Percentiles rank a stretch among this genome's conserved stretches.
Conservation (phyloP, 2,113 vertebrate species). For the Scortum barcoo region DNA sequence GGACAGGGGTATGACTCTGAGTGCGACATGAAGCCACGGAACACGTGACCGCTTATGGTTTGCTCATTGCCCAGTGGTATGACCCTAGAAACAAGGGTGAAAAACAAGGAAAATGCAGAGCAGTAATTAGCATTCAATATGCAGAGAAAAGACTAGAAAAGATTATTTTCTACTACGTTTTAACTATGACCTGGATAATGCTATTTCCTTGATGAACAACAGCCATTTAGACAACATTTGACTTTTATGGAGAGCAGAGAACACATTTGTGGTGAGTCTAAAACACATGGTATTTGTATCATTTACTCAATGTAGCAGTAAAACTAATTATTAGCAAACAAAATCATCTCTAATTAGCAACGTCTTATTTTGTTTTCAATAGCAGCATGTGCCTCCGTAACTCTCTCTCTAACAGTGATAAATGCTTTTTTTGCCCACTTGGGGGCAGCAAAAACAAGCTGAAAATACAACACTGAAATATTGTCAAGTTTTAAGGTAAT, state of each 20-base stretch:
- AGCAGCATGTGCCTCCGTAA: not conserved
- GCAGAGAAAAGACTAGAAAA: not conserved
- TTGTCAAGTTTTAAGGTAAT: not conserved
- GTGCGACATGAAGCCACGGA: conserved; percentile 96
- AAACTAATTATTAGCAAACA: not conserved
- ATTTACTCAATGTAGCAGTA: not conserved
- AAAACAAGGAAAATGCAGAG: not conserved
- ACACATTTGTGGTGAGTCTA: not conserved
- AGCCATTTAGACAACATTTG: not conserved
- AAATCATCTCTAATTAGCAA: not conserved
- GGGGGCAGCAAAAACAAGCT: not conserved
- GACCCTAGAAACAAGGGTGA: conserved; percentile 85
- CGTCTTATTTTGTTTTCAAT: not conserved
- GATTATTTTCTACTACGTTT: too few species aligned
- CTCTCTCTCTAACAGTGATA: not conserved
- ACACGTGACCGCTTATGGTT: conserved; percentile 90
- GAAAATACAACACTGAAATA: not conserved
- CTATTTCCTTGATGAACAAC: not conserved
- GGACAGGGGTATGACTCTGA: conserved; percentile 89
- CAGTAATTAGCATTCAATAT: not conserved
- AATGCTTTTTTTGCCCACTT: too few species aligned
- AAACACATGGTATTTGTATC: not conserved
- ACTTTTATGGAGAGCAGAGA: not conserved
- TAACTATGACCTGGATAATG: not conserved
- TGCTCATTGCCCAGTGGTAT: conserved; percentile 90